phyloP scores from a whole-genome alignment of 2,888 invertebrate genomes.

The Diarsia mendica region DNA sequence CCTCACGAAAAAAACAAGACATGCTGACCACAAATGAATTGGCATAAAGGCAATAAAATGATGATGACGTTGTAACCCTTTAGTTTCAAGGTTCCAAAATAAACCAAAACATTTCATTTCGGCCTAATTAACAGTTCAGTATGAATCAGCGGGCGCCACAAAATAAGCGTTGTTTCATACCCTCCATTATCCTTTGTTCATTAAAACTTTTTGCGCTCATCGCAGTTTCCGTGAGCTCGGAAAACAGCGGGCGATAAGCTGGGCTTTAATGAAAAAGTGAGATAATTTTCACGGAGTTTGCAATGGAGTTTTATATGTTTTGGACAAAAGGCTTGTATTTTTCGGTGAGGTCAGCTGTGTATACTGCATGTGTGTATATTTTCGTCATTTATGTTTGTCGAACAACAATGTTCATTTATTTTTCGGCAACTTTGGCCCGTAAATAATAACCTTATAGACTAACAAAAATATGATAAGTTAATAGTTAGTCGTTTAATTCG shows the following conservation, averaged over 20 bases:
- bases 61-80: background rate
- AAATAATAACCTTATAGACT: too few species aligned
- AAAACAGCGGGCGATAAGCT: slow-evolving; percentile 38
- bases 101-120: slow-evolving; percentile 38
- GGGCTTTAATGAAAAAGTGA: slow-evolving; percentile 22
- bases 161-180: slow-evolving; percentile 52
- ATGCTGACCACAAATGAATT: too few species aligned
- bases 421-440: too few species aligned
- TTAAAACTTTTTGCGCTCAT: slow-evolving; percentile 67
- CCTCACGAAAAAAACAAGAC: too few species aligned
- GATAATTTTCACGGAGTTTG: slow-evolving; percentile 1
- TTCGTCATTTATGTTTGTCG: background rate
- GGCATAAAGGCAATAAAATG: too few species aligned
- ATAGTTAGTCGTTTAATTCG: too few species aligned
- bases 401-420: too few species aligned
- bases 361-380: too few species aligned
- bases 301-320: slow-evolving; percentile 12
- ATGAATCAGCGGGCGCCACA: slow-evolving; percentile 51
- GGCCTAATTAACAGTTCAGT: slow-evolving; percentile 33
- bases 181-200: slow-evolving; percentile 65
- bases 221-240: slow-evolving; percentile 37
- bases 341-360: background rate
- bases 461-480: too few species aligned
- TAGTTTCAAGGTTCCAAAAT: slow-evolving; percentile 11
- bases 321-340: background rate